Conservation (phyloP, 2,113 vertebrate genomes). For the Syngnathus typhle region DNA sequence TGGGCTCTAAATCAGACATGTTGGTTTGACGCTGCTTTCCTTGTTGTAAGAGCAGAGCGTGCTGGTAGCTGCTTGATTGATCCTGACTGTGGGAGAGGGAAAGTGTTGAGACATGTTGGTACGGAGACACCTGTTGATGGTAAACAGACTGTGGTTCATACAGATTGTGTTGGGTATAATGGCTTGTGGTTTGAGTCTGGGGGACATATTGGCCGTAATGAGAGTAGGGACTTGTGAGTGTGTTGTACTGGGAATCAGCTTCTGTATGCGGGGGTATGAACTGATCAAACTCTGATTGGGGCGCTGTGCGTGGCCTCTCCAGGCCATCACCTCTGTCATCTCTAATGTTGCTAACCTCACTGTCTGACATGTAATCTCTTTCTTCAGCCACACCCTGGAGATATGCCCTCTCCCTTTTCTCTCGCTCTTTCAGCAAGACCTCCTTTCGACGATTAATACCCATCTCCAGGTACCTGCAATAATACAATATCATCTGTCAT, state of each 20-base stretch:
- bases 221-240: constrained; percentile 86
- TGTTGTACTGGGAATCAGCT: constrained; percentile 86
- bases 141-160: constrained; percentile 90
- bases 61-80: constrained; percentile 82
- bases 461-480: constrained; percentile 87
- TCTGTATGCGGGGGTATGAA: constrained; percentile 93
- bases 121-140: constrained; percentile 89
- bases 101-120: constrained; percentile 81
- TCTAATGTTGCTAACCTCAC: constrained; percentile 90
- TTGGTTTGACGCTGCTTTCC: constrained; percentile 84
- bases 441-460: constrained; percentile 98
- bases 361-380: constrained; percentile 98
- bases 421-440: constrained; percentile 91
- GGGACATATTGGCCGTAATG: constrained; percentile 87
- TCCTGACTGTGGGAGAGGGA: constrained; percentile 74
- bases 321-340: constrained; percentile 80
- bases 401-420: constrained; percentile 95
- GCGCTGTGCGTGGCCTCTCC: constrained; percentile 90
- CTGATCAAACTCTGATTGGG: constrained; percentile 90
- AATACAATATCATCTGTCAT: not conserved
- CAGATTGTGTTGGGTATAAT: constrained; percentile 85
- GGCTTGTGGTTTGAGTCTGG: constrained; percentile 87
- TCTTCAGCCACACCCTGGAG: constrained; percentile 97
- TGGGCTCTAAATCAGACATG: constrained; percentile 85
- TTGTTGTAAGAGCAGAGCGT: constrained; percentile 86